A percentile compares a stretch with the other conserved stretches of the same genome.
Conservation (phyloP, 2,888 invertebrate species). For the Diarsia dahlii region DNA sequence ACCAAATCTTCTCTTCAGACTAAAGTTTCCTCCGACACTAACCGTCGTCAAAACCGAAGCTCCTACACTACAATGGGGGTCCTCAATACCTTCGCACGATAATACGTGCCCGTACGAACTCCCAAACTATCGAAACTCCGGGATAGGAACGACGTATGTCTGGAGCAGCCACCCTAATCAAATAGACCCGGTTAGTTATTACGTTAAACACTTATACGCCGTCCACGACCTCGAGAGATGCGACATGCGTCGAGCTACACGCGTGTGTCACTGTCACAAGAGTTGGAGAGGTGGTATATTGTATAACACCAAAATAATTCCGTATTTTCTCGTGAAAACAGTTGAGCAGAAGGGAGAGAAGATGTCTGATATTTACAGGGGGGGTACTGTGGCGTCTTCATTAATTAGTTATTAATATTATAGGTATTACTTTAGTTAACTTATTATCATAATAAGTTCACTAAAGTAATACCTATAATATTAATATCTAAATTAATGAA, state of each 20-base stretch:
- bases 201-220: slow-evolving; percentile 36
- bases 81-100: slow-evolving; percentile 26
- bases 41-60: slow-evolving; percentile 46
- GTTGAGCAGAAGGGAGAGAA: background rate
- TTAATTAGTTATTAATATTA: too few relatives aligned
- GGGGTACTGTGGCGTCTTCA: too few relatives aligned
- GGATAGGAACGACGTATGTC: slow-evolving; percentile 35
- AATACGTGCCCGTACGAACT: slow-evolving; percentile 24
- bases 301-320: too few relatives aligned
- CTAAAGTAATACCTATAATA: too few relatives aligned
- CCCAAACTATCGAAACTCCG: slow-evolving; percentile 12
- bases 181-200: slow-evolving; percentile 43
- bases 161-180: slow-evolving; percentile 42
- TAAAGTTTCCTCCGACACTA: slow-evolving; percentile 19
- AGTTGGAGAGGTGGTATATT: too few relatives aligned
- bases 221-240: background rate
- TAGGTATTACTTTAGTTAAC: too few relatives aligned
- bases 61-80: slow-evolving; percentile 16
- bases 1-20: slow-evolving; percentile 29
- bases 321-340: background rate
- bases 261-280: background rate
- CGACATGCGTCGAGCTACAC: background rate
- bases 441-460: too few relatives aligned
- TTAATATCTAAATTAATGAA: too few relatives aligned
- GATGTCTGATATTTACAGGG: background rate